Base-by-base conservation (phyloP, 2,113 vertebrate genomes). In the Acanthochromis polyacanthus region DNA sequence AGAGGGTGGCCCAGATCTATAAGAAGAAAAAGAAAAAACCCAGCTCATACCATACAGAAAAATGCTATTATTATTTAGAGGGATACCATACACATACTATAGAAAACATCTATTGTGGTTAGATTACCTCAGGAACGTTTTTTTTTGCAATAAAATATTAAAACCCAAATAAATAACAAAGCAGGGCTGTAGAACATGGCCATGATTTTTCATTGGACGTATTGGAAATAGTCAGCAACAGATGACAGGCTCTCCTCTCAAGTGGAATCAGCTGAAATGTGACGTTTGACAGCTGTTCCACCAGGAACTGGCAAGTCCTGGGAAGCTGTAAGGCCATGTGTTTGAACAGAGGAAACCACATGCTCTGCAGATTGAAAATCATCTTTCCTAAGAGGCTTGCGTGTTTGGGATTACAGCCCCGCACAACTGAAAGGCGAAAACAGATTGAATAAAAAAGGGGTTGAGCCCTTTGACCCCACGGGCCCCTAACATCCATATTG, bases 281-380 rank as follows among this genome's bases (percentile, higher is more conserved):
- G 77, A 68, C 70, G 45, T 85, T 63, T 82, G 73, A 84, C 87
- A 88, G 83, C 82, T 85, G 86, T 78, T 78, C 56, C 65, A 36
- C 22, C 28, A 10, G 48, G 58, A 81, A 70, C 45, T 75, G 81
- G 78, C 48, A 38, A 43, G 52, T 48, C 53, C 14, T 45, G 70
- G 57, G 46, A 84, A 77, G 52, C 58, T 66, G 63, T 73, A 68
- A 10, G 55, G 71, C 67, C 57, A 10, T 87, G 84, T 87, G 88
- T 75, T 83, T 45, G 16, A 71, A 67, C 74, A 57, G 48, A 55
- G 25, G 63, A 62, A 74, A 85, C 16, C 86, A 73, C 73, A 88
- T 82, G 78, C 59, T 86, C 62, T 67, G 28, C 81, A 78, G 80
- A 89, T 75, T 85, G 75, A 87, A 80, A 85, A 75, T 69, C 71